Percentiles rank a stretch among this genome's conserved stretches.
phyloP scores from a whole-genome alignment of 2,113 vertebrate genomes.

The Litocranius walleri region DNA sequence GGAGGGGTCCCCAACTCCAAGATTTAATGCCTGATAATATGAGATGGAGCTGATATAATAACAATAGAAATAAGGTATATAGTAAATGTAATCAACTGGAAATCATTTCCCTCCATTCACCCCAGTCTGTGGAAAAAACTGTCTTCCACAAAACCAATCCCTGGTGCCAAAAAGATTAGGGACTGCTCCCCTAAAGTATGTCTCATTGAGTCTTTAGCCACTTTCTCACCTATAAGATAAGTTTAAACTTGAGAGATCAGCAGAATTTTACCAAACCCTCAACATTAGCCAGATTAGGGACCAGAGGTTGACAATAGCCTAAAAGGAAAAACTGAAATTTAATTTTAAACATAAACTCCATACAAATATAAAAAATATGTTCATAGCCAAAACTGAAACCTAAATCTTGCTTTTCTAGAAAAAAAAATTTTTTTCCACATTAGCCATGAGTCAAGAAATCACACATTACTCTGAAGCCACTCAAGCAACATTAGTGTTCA shows the following conservation, averaged over 20 bases:
- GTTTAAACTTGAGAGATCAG: background rate
- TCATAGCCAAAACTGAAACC: background rate
- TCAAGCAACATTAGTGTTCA: background rate
- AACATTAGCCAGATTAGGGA: background rate
- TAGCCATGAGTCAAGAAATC: background rate
- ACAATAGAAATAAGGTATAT: background rate
- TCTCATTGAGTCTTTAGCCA: background rate
- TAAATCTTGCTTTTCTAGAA: background rate
- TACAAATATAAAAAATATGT: background rate
- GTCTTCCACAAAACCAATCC: background rate
- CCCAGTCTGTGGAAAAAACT: background rate
- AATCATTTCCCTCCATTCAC: background rate
- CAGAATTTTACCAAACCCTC: background rate
- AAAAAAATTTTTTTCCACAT: background rate
- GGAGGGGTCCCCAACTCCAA: background rate
- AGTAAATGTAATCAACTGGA: background rate
- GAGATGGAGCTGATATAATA: background rate
- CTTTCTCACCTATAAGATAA: background rate
- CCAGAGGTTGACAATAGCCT: background rate
- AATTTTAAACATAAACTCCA: background rate
- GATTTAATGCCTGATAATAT: background rate
- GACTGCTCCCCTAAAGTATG: background rate
- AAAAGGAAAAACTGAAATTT: background rate
- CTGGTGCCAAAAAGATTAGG: background rate
- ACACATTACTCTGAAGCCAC: background rate